These are phyloP conservation scores for Rhagoletis pomonella DNA, from an alignment of 1,140 invertebrate species.

Conservation along the genomic window DNA sequence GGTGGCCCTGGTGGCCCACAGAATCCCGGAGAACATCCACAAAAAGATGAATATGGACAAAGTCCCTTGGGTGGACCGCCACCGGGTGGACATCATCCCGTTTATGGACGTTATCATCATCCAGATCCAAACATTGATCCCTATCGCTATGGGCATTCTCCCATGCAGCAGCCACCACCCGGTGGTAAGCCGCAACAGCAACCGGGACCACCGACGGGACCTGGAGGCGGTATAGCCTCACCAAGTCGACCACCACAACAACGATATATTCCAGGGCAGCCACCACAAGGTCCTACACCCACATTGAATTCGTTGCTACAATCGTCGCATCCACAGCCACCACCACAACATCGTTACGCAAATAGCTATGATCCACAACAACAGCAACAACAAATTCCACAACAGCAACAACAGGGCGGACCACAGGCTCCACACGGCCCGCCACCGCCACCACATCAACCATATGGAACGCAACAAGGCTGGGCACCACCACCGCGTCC, in stretches of 20 bases:
- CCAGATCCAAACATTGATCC: conserved; percentile 72
- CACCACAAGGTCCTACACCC: conserved; percentile 88
- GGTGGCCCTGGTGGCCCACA: conserved; percentile 62
- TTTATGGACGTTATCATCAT: conserved; percentile 69
- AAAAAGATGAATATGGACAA: conserved; percentile 70
- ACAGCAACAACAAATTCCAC: conserved; percentile 70
- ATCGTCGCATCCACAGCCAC: conserved; percentile 81
- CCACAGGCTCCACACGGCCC: conserved; percentile 69
- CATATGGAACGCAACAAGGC: conserved; percentile 67
- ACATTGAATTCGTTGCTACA: conserved; percentile 92
- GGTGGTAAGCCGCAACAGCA: conserved; percentile 62
- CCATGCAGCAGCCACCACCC: conserved; percentile 65
- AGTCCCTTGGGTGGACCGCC: conserved; percentile 54
- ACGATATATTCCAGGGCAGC: conserved; percentile 72
- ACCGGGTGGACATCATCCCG: conserved; percentile 65
- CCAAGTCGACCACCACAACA: conserved; percentile 72
- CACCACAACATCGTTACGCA: conserved; percentile 73
- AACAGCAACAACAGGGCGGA: conserved; percentile 65
- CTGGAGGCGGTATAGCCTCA: conserved; percentile 63
- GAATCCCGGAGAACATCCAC: conserved; percentile 61
- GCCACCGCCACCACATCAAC: conserved; percentile 74
- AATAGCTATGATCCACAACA: conserved; percentile 74
- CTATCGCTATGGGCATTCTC: conserved; percentile 69
- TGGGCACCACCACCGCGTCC: conserved; percentile 72
- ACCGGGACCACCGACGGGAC: conserved; percentile 53